Percentiles rank a stretch among this genome's conserved stretches.
Conservation (phyloP, 2,888 invertebrate species). For the Caenorhabditis zanzibari region DNA sequence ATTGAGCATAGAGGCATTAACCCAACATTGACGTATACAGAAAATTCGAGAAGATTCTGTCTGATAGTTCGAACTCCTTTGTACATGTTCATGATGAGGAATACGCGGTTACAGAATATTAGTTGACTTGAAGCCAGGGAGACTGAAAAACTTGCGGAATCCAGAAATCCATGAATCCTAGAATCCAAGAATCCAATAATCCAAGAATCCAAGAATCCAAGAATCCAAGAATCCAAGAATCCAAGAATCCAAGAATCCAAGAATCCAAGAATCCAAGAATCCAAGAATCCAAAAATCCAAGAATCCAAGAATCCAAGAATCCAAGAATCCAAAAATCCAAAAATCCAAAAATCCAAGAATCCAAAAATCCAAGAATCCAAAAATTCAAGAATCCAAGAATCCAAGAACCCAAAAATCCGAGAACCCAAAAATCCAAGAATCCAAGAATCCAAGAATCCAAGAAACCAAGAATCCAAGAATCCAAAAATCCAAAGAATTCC, state of each 20-base stretch:
- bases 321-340: neutral
- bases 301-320: neutral
- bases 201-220: neutral
- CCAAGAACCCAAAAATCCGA: neutral
- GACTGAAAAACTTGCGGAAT: constrained; percentile 9
- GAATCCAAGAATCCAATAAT: neutral
- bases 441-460: no score
- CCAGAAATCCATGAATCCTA: neutral
- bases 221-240: neutral
- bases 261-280: neutral
- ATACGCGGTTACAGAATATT: constrained; percentile 40
- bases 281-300: neutral
- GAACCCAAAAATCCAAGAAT: neutral
- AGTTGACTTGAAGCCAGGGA: constrained; percentile 43
- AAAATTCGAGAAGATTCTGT: constrained; percentile 1
- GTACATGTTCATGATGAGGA: constrained; percentile 49
- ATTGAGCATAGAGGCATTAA: constrained; percentile 28
- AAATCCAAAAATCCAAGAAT: neutral
- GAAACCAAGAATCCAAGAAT: no score
- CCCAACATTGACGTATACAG: constrained; percentile 20
- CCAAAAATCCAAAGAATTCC: no score
- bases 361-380: no score
- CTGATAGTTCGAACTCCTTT: neutral
- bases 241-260: neutral
- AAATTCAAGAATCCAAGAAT: no score